phyloP scores from a whole-genome alignment of 2,797 vertebrate genomes.

The Smutsia gigantea region DNA sequence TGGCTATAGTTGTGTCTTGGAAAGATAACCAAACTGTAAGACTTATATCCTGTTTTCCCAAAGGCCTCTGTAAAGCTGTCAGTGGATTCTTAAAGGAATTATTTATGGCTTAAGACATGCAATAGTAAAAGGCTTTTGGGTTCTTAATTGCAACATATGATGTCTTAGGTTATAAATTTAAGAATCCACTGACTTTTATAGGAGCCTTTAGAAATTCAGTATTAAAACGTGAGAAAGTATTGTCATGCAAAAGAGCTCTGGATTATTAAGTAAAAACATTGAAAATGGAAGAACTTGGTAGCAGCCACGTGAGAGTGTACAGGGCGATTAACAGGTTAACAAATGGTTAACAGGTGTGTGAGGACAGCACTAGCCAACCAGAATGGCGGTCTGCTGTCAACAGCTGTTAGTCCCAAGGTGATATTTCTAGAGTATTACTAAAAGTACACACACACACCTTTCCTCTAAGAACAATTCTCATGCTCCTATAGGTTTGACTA shows the following conservation, averaged over 20 bases:
- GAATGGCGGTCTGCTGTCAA: neutral
- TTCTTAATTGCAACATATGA: neutral
- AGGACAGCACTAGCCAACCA: neutral
- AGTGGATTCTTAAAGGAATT: neutral
- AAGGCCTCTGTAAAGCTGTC: neutral
- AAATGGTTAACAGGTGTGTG: neutral
- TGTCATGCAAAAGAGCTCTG: neutral
- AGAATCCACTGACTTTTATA: neutral
- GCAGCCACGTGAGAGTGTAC: neutral
- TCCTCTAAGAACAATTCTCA: neutral
- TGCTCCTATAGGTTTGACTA: neutral
- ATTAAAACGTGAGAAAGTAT: neutral
- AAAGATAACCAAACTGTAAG: neutral
- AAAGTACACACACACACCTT: neutral
- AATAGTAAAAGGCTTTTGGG: neutral
- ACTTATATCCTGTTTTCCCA: neutral
- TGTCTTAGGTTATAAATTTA: neutral
- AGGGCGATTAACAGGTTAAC: neutral
- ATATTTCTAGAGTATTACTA: neutral
- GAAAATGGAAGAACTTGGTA: neutral
- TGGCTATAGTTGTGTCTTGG: neutral
- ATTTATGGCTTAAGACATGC: neutral
- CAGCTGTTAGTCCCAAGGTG: neutral
- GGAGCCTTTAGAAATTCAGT: neutral
- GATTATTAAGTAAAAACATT: neutral